Conservation (phyloP, 2,888 invertebrate species). For the Pycnomerus fuliginosus region DNA sequence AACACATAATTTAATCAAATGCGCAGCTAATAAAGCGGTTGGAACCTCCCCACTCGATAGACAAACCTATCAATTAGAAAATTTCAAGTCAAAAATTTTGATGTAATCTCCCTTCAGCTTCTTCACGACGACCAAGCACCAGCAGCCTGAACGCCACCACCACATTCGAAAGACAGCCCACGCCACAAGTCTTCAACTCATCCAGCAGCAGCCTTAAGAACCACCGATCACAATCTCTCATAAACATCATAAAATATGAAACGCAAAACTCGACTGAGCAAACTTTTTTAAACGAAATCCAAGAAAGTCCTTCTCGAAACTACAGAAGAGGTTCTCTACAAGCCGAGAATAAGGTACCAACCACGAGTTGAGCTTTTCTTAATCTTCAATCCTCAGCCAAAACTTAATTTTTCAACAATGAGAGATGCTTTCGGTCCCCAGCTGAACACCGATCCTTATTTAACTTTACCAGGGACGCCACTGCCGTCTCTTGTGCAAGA, state of each 20-base stretch:
- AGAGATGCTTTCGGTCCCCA: slow-evolving; percentile 58
- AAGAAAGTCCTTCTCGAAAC: slow-evolving; percentile 41
- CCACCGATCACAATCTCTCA: slow-evolving; percentile 42
- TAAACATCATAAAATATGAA: slow-evolving; percentile 36
- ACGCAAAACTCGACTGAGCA: slow-evolving; percentile 33
- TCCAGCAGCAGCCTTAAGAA: slow-evolving; percentile 23
- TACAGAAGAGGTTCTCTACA: slow-evolving; percentile 44
- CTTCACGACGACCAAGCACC: slow-evolving; percentile 44
- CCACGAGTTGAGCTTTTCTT: background rate
- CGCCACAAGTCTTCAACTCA: slow-evolving; percentile 34
- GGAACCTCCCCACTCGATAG: no score
- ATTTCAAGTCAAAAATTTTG: background rate
- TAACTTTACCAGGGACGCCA: slow-evolving; percentile 51
- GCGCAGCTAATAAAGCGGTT: slow-evolving; percentile 1
- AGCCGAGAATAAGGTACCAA: slow-evolving; percentile 32
- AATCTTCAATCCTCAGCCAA: slow-evolving; percentile 24
- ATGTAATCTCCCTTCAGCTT: slow-evolving; percentile 31
- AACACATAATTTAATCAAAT: background rate
- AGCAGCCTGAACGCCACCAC: slow-evolving; percentile 43
- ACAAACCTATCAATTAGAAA: background rate
- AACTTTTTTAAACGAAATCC: slow-evolving; percentile 43
- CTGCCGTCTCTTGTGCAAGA: slow-evolving; percentile 50
- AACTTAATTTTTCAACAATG: slow-evolving; percentile 28
- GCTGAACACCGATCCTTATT: slow-evolving; percentile 39
- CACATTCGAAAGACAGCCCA: slow-evolving; percentile 33